These are phyloP conservation scores for Heterodera filipjevi DNA, from an alignment of 2,888 invertebrate species.

Conservation along the genomic window DNA sequence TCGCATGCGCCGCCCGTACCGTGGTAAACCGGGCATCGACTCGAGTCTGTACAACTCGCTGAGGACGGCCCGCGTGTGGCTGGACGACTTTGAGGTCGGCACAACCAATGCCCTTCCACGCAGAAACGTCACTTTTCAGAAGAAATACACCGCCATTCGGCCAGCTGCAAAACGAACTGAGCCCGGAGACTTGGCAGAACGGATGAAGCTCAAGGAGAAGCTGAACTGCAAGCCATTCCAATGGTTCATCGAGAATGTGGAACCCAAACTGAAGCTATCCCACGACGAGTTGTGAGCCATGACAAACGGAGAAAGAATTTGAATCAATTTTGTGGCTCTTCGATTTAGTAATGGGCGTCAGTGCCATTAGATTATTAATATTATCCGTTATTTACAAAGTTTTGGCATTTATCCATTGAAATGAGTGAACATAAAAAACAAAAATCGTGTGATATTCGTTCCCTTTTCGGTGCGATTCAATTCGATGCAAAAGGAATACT, in stretches of 20 bases:
- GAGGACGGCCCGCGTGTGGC: slow-evolving; percentile 98
- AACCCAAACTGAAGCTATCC: slow-evolving; percentile 70
- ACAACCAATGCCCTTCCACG: neutral
- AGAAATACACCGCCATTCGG: slow-evolving; percentile 46
- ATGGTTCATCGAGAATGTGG: slow-evolving; percentile 84
- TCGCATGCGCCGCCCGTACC: slow-evolving; percentile 95
- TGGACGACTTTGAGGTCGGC: slow-evolving; percentile 88
- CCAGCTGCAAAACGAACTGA: slow-evolving; percentile 68
- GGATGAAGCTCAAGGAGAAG: slow-evolving; percentile 76
- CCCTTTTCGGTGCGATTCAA: neutral
- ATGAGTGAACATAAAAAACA: neutral
- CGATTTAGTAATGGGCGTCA: no score
- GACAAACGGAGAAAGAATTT: no score
- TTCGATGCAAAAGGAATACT: neutral
- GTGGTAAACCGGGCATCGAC: slow-evolving; percentile 77
- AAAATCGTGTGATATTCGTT: neutral
- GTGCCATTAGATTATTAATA: no score
- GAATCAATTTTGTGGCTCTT: no score
- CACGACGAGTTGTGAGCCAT: slow-evolving; percentile 31
- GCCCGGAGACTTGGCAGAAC: slow-evolving; percentile 81
- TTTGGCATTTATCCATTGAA: neutral
- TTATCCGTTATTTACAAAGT: no score
- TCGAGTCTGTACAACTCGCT: slow-evolving; percentile 92
- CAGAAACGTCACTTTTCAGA: no score
- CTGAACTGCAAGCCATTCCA: slow-evolving; percentile 81